These are phyloP conservation scores for Podarcis muralis DNA, from an alignment of 2,113 vertebrate species.

Conservation along the genomic window DNA sequence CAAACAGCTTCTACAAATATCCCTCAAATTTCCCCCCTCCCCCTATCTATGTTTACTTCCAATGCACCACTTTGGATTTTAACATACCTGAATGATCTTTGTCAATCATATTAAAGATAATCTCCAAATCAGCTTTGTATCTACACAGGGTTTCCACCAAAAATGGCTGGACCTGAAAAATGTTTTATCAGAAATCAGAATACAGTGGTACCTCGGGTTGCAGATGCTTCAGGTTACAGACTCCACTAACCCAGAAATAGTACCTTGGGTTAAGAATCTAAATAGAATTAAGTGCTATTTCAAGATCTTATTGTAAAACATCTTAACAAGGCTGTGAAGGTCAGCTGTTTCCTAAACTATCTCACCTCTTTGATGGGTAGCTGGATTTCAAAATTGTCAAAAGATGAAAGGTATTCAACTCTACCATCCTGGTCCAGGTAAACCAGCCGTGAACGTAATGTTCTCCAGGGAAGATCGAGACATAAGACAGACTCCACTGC, in stretches of 20 bases:
- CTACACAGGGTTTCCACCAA: slow-evolving; percentile 89
- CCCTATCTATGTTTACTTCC: no score
- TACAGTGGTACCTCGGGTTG: no score
- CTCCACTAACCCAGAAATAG: no score
- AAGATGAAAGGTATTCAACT: slow-evolving; percentile 88
- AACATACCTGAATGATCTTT: slow-evolving; percentile 90
- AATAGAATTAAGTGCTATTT: not conserved
- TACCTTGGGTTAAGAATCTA: not conserved
- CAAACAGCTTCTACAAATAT: not conserved
- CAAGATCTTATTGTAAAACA: not conserved
- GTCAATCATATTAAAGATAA: slow-evolving; percentile 95
- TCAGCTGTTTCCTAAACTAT: not conserved
- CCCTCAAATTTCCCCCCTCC: not conserved
- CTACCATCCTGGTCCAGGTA: slow-evolving; percentile 74
- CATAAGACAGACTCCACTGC: slow-evolving; percentile 84
- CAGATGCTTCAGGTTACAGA: no score
- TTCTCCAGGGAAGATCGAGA: slow-evolving; percentile 92
- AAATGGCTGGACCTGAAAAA: slow-evolving; percentile 83
- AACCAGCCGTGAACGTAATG: slow-evolving; percentile 80
- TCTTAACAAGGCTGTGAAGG: not conserved
- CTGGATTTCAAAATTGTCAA: slow-evolving; percentile 82
- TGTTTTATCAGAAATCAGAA: slow-evolving; percentile 27
- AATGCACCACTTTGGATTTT: not conserved
- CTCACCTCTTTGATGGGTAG: slow-evolving; percentile 84
- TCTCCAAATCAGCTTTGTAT: slow-evolving; percentile 91